A percentile compares a stretch with the other conserved stretches of the same genome.
phyloP scores from a whole-genome alignment of 2,797 vertebrate species.

The Zalophus californianus region DNA sequence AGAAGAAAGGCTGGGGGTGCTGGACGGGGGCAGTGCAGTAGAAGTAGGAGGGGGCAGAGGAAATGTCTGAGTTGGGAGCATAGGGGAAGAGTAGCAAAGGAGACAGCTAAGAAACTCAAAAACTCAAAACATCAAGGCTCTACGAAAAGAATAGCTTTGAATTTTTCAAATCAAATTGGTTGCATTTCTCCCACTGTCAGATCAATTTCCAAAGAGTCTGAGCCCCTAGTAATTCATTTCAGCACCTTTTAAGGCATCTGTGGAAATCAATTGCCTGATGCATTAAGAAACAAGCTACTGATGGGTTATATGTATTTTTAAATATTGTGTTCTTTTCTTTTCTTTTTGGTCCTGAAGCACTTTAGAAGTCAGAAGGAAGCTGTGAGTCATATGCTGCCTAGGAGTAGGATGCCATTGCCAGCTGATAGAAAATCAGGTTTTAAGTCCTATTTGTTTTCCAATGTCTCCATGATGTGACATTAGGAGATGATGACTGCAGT shows the following conservation, averaged over 20 bases:
- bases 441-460: constrained; percentile 76
- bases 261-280: neutral
- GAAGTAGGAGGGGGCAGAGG: neutral
- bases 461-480: constrained; percentile 72
- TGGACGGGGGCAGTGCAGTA: rapidly evolving
- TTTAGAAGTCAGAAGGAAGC: neutral
- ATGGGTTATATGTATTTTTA: neutral
- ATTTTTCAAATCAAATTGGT: neutral
- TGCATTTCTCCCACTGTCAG: neutral
- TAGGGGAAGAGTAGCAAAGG: rapidly evolving
- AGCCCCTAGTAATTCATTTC: neutral
- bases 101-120: neutral
- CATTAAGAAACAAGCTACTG: neutral
- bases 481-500: constrained; percentile 73
- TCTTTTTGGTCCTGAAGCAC: neutral
- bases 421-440: constrained; percentile 72
- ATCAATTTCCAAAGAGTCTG: neutral
- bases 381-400: neutral
- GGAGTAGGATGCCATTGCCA: neutral
- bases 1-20: rapidly evolving
- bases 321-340: neutral
- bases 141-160: neutral
- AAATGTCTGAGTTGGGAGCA: neutral
- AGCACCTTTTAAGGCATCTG: neutral
- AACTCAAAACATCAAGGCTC: neutral